Conservation (phyloP, 53 echinoderm and acorn worm genomes). For the Astropecten irregularis region DNA sequence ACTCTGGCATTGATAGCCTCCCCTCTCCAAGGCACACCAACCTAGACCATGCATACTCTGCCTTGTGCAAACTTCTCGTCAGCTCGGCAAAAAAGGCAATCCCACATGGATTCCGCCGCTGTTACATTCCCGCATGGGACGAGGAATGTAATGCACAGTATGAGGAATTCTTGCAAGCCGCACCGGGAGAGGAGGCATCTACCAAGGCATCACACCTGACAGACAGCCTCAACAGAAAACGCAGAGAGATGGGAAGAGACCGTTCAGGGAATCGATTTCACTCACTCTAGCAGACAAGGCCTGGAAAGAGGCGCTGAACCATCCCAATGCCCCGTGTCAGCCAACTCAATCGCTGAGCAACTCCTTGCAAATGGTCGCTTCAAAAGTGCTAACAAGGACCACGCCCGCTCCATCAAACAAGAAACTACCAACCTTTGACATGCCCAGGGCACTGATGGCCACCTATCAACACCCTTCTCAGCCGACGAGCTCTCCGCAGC, state of each 20-base stretch:
- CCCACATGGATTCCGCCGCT: conserved; percentile 40
- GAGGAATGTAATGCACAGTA: conserved; percentile 45
- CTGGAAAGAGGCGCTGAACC: conserved; percentile 24
- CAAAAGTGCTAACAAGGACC: conserved; percentile 29
- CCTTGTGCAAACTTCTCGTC: conserved; percentile 49
- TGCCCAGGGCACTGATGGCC: conserved; percentile 36
- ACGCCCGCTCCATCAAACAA: conserved; percentile 9
- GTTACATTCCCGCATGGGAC: conserved; percentile 51
- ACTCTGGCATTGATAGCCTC: conserved; percentile 19
- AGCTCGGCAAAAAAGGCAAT: conserved; percentile 34
- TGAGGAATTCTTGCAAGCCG: conserved; percentile 23
- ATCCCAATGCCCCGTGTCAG: conserved; percentile 55
- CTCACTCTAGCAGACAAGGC: conserved; percentile 50
- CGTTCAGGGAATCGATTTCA: conserved; percentile 56
- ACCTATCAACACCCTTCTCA: conserved; percentile 56
- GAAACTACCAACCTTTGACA: conserved; percentile 13
- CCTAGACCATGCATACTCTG: conserved; percentile 48
- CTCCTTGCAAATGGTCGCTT: conserved; percentile 49
- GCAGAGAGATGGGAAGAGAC: conserved; percentile 50
- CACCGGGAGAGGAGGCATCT: conserved; percentile 34
- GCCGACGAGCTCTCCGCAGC: conserved; percentile 5
- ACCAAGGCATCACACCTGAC: conserved; percentile 37
- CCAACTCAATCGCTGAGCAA: conserved; percentile 52
- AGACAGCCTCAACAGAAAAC: conserved; percentile 51
- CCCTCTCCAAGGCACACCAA: conserved; percentile 26